Percentiles rank a stretch among this genome's conserved stretches.
Evolutionary conservation across 2,797 vertebrate genomes (phyloP).

Genomic region (Holocentrus rufus): DNA sequence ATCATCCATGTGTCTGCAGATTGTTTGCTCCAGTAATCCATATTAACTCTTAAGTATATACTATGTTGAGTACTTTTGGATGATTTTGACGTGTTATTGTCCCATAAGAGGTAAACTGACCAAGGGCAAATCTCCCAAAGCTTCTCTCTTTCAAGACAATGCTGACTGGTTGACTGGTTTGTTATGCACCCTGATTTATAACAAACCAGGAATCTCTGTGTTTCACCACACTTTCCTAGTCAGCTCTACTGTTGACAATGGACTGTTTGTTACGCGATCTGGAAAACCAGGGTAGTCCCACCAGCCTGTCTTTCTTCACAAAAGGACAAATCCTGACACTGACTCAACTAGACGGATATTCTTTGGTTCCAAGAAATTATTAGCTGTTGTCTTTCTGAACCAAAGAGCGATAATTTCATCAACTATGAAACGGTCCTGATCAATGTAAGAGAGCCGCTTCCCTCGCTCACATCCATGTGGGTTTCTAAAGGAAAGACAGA

Average conservation of each 20-base stretch:
- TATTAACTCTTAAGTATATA: no score
- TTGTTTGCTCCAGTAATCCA: no score
- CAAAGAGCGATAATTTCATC: slow-evolving; percentile 59
- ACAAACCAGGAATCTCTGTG: slow-evolving; percentile 1
- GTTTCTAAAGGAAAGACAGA: slow-evolving; percentile 27
- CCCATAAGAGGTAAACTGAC: no score
- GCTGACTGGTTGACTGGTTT: neutral
- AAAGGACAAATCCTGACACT: slow-evolving; percentile 32
- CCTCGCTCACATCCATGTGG: slow-evolving; percentile 24
- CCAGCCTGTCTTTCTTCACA: slow-evolving; percentile 23
- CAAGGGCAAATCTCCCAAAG: no score
- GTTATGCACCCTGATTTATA: slow-evolving; percentile 13
- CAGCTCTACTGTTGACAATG: slow-evolving; percentile 31
- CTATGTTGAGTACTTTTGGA: no score
- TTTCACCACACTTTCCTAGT: slow-evolving; percentile 42
- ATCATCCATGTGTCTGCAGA: no score
- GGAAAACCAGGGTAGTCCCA: neutral
- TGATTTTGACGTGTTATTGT: no score
- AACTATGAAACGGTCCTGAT: slow-evolving; percentile 48
- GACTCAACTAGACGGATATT: slow-evolving; percentile 41
- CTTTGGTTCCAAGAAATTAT: slow-evolving; percentile 55
- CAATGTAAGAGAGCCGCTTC: slow-evolving; percentile 62
- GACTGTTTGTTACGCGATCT: slow-evolving; percentile 42
- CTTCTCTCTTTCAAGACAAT: neutral
- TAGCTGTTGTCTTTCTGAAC: slow-evolving; percentile 60